Evolutionary conservation across 2,113 vertebrate species (phyloP).

Genomic region (Shinisaurus crocodilurus): DNA sequence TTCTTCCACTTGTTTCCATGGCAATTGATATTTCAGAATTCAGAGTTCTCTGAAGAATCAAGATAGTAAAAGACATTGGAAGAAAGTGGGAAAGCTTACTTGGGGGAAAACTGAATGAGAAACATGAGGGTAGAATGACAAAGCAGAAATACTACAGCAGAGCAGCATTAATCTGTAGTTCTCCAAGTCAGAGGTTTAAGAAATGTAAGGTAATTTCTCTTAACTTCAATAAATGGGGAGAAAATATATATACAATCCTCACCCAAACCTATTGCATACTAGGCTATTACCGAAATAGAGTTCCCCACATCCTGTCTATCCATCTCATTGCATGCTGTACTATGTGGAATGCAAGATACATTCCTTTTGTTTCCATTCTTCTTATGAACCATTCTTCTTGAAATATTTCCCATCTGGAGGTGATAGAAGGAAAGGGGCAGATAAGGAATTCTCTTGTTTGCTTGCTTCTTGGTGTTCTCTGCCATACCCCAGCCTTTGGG

Average conservation of each 20-base stretch:
- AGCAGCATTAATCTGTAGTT: neutral
- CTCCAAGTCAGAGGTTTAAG: neutral
- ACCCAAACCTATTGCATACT: neutral
- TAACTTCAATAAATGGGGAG: neutral
- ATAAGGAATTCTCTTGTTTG: neutral
- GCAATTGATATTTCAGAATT: slow-evolving; percentile 13
- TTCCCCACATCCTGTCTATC: neutral
- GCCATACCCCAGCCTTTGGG: neutral
- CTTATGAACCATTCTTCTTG: neutral
- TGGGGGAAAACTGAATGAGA: slow-evolving; percentile 1
- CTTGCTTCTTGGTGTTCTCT: neutral
- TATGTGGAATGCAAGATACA: neutral
- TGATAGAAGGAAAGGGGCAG: neutral
- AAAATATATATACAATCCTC: neutral
- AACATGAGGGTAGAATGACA: slow-evolving; percentile 20
- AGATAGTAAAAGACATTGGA: neutral
- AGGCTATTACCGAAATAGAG: neutral
- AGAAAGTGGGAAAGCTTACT: slow-evolving; percentile 32
- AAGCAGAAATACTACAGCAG: neutral
- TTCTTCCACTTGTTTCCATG: slow-evolving; percentile 30
- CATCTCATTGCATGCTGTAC: neutral
- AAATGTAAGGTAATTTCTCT: neutral
- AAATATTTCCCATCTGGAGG: neutral
- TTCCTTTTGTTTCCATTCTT: neutral
- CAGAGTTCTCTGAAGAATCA: slow-evolving; percentile 24